Evolutionary conservation across 23 tunicate genomes (phyloP).

Genomic region (Clavelina lepadiformis): DNA sequence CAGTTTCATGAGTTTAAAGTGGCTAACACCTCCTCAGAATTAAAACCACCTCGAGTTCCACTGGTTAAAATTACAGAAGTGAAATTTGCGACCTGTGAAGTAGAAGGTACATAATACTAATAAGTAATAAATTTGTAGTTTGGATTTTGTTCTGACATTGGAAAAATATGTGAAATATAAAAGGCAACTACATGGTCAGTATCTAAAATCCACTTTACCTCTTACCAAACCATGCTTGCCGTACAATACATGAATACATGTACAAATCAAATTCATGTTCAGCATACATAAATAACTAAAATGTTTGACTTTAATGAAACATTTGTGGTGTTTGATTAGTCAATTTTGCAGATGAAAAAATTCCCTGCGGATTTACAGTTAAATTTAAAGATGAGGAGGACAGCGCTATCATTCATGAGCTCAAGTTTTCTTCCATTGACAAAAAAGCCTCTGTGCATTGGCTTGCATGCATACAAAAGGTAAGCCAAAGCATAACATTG

Average conservation of each 20-base stretch:
- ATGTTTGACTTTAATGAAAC: neutral
- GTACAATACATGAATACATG: too few relatives aligned
- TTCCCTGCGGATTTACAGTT: constrained; percentile 15
- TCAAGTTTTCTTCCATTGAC: constrained; percentile 6
- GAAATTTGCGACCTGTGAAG: neutral
- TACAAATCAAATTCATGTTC: neutral
- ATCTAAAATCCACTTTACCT: too few relatives aligned
- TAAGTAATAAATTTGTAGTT: neutral
- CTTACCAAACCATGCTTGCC: too few relatives aligned
- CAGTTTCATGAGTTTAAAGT: neutral
- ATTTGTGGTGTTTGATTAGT: neutral
- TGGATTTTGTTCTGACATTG: neutral
- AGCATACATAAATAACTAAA: too few relatives aligned
- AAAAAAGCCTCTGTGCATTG: constrained; percentile 22
- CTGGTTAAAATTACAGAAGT: neutral
- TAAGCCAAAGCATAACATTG: too few relatives aligned
- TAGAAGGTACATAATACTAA: neutral
- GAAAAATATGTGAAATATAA: too few relatives aligned
- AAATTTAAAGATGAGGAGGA: constrained; percentile 44
- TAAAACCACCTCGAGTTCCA: neutral
- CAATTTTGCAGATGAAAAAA: neutral
- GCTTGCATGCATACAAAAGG: constrained; percentile 25
- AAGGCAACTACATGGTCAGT: too few relatives aligned
- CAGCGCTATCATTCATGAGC: constrained; percentile 24
- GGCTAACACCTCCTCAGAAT: neutral